Base-by-base conservation (phyloP, 2,113 vertebrate genomes). In the Mionectes macconnelli region DNA sequence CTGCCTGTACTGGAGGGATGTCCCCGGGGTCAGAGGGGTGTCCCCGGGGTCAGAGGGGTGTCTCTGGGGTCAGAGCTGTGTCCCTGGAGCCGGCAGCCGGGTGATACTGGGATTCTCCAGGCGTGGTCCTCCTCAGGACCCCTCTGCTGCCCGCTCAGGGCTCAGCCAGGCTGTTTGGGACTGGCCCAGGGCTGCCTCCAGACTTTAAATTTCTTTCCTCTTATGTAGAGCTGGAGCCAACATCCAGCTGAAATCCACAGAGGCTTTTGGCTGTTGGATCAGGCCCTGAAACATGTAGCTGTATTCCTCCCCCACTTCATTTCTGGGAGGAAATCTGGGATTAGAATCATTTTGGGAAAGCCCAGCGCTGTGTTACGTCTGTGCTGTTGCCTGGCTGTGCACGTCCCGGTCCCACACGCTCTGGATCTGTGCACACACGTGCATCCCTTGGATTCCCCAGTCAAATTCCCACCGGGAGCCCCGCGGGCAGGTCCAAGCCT, bases 391-490 rank as follows among this genome's bases (percentile, higher is more conserved):
- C 56, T 7, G 64, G 60, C 40, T 8, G 20, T 20, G 39, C 3
- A 4, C 10, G 1, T 21, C 52, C 52, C 0, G 0, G 37, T 14
- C 12, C 73, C 1, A 0, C 5, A 9, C 42, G 20, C 66, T 88
- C 50, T 44, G n/a, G 33, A 28, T 10, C 30, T 6, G 37, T 4
- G 1, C 5, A 23, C 3, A 2, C 24, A 25, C 0, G 0, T 31
- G 47, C 57, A 23, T 75, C 40, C 24, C 62, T 64, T 73, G 50
- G 55, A 31, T 70, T 72, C 31, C 80, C 44, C 50, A 31, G 20
- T 22, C 19, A 22, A 10, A 56, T 44, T 92, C 49, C 83, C 63
- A 28, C 55, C 1, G 3, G 75, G 45, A 91, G 31, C 56, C 15
- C 55, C 0, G 0, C 27, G 22, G 76, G 45, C 27, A 20, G 73